Conservation (phyloP, 1,140 invertebrate species). For the Polyergus mexicanus region DNA sequence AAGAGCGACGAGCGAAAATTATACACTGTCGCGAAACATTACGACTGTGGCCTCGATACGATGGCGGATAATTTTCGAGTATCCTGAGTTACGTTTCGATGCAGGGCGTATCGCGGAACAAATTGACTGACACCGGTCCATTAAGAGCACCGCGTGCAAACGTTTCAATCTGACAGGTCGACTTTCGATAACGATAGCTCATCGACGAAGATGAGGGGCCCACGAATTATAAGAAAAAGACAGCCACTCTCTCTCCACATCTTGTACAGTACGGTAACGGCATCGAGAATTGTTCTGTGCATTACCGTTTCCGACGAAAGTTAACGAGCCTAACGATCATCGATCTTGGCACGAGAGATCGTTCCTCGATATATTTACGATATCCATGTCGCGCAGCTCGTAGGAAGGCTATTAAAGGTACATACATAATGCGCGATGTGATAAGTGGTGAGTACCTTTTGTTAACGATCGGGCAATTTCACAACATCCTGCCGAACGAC, state of each 20-base stretch:
- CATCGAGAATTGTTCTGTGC: constrained; percentile 44
- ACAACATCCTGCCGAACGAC: constrained; percentile 46
- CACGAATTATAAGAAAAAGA: constrained; percentile 36
- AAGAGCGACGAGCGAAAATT: constrained; percentile 50
- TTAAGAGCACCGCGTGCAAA: constrained; percentile 52
- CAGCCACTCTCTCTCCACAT: background rate
- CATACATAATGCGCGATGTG: constrained; percentile 53
- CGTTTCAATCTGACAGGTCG: constrained; percentile 63
- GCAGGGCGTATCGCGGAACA: constrained; percentile 43
- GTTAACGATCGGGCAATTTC: constrained; percentile 57
- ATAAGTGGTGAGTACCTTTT: constrained; percentile 53
- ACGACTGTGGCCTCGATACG: constrained; percentile 69
- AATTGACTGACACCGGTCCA: constrained; percentile 52
- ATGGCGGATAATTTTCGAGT: constrained; percentile 66
- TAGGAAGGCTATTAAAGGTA: constrained; percentile 44
- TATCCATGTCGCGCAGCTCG: background rate
- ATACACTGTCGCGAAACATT: constrained; percentile 38
- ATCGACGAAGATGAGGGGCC: background rate
- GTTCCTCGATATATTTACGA: constrained; percentile 57
- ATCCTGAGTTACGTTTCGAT: constrained; percentile 16
- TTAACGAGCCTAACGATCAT: constrained; percentile 74
- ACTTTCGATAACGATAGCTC: constrained; percentile 51
- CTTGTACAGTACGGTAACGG: background rate
- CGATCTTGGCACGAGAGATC: constrained; percentile 61
- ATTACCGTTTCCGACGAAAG: constrained; percentile 61